Conservation (phyloP, 1,140 invertebrate species). For the Ganaspis sp. region DNA sequence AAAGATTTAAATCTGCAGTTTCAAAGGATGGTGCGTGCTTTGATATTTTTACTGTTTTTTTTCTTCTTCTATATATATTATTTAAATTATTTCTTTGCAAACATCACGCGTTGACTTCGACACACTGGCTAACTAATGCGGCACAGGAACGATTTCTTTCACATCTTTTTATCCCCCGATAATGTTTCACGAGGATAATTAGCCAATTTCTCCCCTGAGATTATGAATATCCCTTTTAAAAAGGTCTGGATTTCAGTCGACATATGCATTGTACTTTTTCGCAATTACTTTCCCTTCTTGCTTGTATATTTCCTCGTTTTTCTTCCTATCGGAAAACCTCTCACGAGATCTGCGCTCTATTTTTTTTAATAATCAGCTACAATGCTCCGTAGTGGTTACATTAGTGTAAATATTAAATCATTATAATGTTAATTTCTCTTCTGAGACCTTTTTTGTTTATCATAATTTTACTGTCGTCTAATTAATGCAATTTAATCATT, state of each 20-base stretch:
- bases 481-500: not conserved
- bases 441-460: not conserved
- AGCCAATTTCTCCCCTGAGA: slow-evolving; percentile 25
- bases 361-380: slow-evolving; percentile 23
- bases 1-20: not conserved
- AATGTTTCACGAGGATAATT: not conserved
- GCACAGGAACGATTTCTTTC: slow-evolving; percentile 6
- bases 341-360: slow-evolving; percentile 9
- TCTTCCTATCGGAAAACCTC: slow-evolving; percentile 17
- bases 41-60: slow-evolving; percentile 28
- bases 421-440: not conserved
- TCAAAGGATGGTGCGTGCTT: slow-evolving; percentile 22
- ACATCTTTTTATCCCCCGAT: not conserved
- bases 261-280: slow-evolving; percentile 55
- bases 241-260: slow-evolving; percentile 49
- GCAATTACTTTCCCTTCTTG: slow-evolving; percentile 43
- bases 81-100: slow-evolving; percentile 21
- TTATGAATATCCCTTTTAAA: not conserved
- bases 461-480: not conserved
- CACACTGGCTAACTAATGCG: slow-evolving; percentile 28
- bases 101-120: slow-evolving; percentile 29
- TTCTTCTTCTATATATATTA: not conserved
- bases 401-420: not conserved
- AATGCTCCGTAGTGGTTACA: slow-evolving; percentile 19
- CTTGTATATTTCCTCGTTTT: slow-evolving; percentile 48